Evolutionary conservation across 1,140 invertebrate genomes (phyloP).

Genomic region (Ladona fulva): DNA sequence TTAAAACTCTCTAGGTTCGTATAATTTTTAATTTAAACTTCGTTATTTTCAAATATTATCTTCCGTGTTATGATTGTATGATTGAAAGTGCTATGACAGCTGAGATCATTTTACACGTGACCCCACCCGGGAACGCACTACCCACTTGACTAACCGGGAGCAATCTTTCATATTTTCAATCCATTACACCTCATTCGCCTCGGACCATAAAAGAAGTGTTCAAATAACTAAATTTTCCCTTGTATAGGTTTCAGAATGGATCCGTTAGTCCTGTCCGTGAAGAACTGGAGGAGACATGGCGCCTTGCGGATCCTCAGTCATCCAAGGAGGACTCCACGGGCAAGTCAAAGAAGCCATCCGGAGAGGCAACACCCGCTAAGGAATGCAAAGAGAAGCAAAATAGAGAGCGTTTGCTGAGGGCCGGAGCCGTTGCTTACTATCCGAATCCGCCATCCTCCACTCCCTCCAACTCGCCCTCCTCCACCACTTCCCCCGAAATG

Average conservation of each 20-base stretch:
- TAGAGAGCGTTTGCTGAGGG: slow-evolving; percentile 52
- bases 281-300: neutral
- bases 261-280: neutral
- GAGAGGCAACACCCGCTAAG: slow-evolving; percentile 39
- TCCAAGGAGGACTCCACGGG: neutral
- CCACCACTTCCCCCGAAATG: neutral
- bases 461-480: neutral
- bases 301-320: neutral
- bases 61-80: too few relatives aligned
- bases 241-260: neutral
- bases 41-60: too few relatives aligned
- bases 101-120: too few relatives aligned
- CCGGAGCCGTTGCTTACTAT: slow-evolving; percentile 35
- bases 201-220: too few relatives aligned
- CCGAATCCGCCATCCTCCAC: neutral
- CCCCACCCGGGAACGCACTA: too few relatives aligned
- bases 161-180: too few relatives aligned
- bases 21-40: too few relatives aligned
- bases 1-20: too few relatives aligned
- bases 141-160: too few relatives aligned
- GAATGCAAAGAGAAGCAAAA: slow-evolving; percentile 69
- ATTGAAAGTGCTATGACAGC: too few relatives aligned
- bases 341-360: neutral
- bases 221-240: neutral
- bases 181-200: too few relatives aligned